Base-by-base conservation (phyloP, 2,113 vertebrate species). In the Charina bottae region DNA sequence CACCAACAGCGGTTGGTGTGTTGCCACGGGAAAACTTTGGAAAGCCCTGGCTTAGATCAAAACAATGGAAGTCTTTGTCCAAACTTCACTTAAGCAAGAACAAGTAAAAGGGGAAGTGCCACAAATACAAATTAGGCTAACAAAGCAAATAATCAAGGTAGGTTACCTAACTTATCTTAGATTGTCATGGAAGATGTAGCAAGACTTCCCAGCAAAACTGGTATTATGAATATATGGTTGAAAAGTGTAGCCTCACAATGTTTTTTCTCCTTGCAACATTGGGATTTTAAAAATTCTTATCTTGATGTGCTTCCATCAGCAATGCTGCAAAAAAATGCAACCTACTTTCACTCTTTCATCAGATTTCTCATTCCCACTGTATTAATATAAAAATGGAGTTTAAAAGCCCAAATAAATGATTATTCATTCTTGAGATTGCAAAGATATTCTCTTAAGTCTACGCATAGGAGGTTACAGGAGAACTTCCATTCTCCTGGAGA, bases 241-340 rank as follows among this genome's bases (percentile, higher is more conserved):
- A 37, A 64, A 26, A 12, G 23, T 9, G 37, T 59, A 9, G 1
- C 13, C 37, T 84, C 1, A 0, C 53, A 12, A 90, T 37, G 4
- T 58, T 24, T 58, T 24, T 26, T 23, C 24, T 37, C 12, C 21
- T 90, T 59, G 84, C 33, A 17, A 62, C 88, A 86, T 90, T 92
- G 90, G 85, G 59, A 78, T 92, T 4, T 91, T 72, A 62, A 55
- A 2, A 46, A 9, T 42, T 72, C 21, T 59, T 94, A 94, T 92
- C 89, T 92, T 33, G 90, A 91, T 68, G 78, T 94, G 87, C 86
- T 87, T 62, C 84, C 26, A 26, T 13, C 89, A 94, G 95, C 94
- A 58, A 95, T 92, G 93, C 93, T 93, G 59, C 28, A 58, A 89
- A 83, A 93, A 91, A 87, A n/a, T 86, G 55, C 92, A 92, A 89